Evolutionary conservation across 64 coral and sea anemone genomes (phyloP).

Genomic region (Acropora tenuis): DNA sequence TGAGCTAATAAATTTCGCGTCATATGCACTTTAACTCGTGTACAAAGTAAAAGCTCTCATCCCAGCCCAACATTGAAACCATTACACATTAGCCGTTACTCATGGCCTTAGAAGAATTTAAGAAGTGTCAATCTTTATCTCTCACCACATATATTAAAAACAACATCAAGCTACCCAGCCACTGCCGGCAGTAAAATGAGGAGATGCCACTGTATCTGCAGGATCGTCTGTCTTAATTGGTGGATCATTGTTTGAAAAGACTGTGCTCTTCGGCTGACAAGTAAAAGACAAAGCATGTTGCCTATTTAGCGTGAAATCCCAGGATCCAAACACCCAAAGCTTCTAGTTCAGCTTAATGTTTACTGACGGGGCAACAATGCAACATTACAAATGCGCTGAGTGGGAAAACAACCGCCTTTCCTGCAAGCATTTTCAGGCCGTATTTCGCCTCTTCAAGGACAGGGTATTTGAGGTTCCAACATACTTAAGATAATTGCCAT

Average conservation of each 20-base stretch:
- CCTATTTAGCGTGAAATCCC: background rate
- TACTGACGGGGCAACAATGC: background rate
- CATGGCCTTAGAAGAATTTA: background rate
- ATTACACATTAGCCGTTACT: background rate
- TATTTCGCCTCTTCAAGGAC: background rate
- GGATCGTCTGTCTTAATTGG: background rate
- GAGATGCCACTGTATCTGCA: background rate
- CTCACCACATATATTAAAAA: background rate
- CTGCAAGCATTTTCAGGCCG: background rate
- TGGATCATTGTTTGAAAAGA: background rate
- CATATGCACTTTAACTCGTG: background rate
- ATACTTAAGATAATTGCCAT: background rate
- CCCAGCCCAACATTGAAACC: background rate
- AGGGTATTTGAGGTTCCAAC: background rate
- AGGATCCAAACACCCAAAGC: background rate
- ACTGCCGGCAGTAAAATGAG: background rate
- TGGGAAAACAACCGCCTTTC: slow-evolving; percentile 5
- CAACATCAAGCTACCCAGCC: background rate
- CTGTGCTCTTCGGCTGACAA: background rate
- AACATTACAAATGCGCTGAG: background rate
- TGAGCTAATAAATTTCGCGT: no score
- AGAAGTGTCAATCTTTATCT: background rate
- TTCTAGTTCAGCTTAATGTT: background rate
- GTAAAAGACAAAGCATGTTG: background rate
- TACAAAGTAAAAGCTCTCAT: background rate